A percentile compares a stretch with the other conserved stretches of the same genome.
phyloP scores from a whole-genome alignment of 2,797 vertebrate species.

The Enteromius paludinosus region DNA sequence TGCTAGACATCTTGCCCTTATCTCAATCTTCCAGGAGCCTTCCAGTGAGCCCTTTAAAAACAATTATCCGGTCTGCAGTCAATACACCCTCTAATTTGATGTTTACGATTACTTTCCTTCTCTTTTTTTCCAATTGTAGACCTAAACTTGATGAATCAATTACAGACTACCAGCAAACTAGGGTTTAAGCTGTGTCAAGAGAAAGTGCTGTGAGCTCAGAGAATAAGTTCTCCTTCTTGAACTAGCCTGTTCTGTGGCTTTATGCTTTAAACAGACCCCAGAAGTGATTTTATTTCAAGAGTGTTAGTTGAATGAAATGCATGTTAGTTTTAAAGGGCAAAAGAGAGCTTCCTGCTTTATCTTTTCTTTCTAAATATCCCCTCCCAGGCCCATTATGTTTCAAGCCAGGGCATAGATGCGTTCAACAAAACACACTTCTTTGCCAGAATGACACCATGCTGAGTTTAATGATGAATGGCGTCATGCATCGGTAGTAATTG shows the following conservation, averaged over 20 bases:
- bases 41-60: constrained; percentile 16
- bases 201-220: not conserved
- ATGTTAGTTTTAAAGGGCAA: constrained; percentile 13
- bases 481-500: constrained; percentile 56
- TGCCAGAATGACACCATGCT: constrained; percentile 38
- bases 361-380: constrained; percentile 12
- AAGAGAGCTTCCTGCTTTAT: constrained; percentile 14
- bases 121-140: constrained; percentile 21
- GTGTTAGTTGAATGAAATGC: not conserved
- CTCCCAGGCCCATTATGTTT: constrained; percentile 20
- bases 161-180: not conserved
- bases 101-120: constrained; percentile 31
- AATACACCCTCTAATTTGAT: constrained; percentile 38
- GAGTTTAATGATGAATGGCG: constrained; percentile 54
- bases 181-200: not conserved
- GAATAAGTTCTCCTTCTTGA: not conserved
- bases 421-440: constrained; percentile 42
- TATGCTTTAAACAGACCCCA: not conserved
- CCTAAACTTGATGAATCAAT: not conserved
- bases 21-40: constrained; percentile 20
- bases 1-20: constrained; percentile 2
- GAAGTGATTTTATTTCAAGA: constrained; percentile 27
- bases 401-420: constrained; percentile 30
- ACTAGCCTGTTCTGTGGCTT: not conserved
- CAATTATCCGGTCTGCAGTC: constrained; percentile 34